phyloP scores from a whole-genome alignment of 2,888 invertebrate species.

The Philereme vetulata region DNA sequence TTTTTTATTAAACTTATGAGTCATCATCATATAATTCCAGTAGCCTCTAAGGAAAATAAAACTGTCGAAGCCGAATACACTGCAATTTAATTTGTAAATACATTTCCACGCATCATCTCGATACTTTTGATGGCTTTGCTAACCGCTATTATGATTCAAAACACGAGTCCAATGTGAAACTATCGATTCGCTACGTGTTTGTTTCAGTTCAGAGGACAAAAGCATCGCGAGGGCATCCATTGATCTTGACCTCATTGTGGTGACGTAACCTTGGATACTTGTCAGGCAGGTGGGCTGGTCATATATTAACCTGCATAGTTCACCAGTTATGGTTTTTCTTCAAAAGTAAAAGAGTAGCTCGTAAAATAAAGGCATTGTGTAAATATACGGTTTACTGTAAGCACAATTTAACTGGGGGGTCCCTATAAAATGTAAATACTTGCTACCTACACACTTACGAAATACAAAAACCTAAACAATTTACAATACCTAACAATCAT shows the following conservation, averaged over 20 bases:
- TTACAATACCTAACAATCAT: too few species aligned
- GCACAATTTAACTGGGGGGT: too few species aligned
- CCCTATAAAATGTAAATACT: too few species aligned
- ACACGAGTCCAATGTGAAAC: constrained; percentile 42
- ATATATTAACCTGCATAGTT: constrained; percentile 17
- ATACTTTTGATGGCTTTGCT: constrained; percentile 19
- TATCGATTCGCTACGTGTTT: constrained; percentile 46
- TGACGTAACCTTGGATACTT: constrained; percentile 46
- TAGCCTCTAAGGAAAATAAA: constrained; percentile 23
- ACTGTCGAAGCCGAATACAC: constrained; percentile 13
- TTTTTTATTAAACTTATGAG: constrained; percentile 5
- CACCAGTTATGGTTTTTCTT: neutral
- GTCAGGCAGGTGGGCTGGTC: constrained; percentile 13
- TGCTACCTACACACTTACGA: too few species aligned
- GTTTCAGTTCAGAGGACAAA: constrained; percentile 44
- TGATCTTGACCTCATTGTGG: constrained; percentile 56
- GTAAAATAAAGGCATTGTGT: too few species aligned
- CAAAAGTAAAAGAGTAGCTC: neutral
- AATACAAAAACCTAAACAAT: too few species aligned
- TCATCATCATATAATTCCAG: constrained; percentile 16
- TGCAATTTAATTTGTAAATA: constrained; percentile 28
- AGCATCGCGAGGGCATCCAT: constrained; percentile 46
- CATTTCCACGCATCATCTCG: constrained; percentile 21
- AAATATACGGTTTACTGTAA: too few species aligned
- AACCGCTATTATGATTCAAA: constrained; percentile 47